Percentiles rank a stretch among this genome's conserved stretches.
Evolutionary conservation across 2,797 vertebrate species (phyloP).

Genomic region (Hypotaenidia okinawae): DNA sequence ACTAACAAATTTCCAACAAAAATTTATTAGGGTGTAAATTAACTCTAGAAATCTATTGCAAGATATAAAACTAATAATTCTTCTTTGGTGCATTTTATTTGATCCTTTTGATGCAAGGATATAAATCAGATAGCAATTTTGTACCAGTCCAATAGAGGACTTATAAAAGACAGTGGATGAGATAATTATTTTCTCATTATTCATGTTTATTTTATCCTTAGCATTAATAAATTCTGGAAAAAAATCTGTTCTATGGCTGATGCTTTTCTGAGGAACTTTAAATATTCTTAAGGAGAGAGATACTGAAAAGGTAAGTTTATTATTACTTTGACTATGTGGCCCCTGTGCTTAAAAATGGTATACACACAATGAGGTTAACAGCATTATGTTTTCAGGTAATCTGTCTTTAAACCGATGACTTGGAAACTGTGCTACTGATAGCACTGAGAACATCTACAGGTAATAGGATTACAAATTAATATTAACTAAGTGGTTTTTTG

Average conservation of each 20-base stretch:
- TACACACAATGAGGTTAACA: background rate
- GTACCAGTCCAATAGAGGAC: background rate
- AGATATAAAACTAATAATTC: background rate
- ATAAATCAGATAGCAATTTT: background rate
- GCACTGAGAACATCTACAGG: slow-evolving; percentile 3
- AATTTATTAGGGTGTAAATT: background rate
- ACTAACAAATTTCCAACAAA: background rate
- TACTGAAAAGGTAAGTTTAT: background rate
- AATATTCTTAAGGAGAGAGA: background rate
- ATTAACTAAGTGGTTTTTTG: slow-evolving; percentile 35
- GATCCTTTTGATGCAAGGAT: background rate
- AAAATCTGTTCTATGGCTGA: background rate
- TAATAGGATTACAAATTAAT: slow-evolving; percentile 55
- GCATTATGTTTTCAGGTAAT: slow-evolving; percentile 12
- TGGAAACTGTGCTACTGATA: slow-evolving; percentile 51
- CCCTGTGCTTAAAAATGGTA: background rate
- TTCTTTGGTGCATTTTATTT: background rate
- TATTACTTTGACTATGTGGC: background rate
- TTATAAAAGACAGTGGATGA: background rate
- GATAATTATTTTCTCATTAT: background rate
- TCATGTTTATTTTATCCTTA: background rate
- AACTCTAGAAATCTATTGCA: background rate
- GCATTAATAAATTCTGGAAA: background rate
- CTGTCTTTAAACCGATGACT: slow-evolving; percentile 34
- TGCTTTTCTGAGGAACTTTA: background rate